Evolutionary conservation across 2,113 vertebrate genomes (phyloP), one percentile per base, ranked within the genome.

Genomic region (Amphilophus citrinellus): DNA sequence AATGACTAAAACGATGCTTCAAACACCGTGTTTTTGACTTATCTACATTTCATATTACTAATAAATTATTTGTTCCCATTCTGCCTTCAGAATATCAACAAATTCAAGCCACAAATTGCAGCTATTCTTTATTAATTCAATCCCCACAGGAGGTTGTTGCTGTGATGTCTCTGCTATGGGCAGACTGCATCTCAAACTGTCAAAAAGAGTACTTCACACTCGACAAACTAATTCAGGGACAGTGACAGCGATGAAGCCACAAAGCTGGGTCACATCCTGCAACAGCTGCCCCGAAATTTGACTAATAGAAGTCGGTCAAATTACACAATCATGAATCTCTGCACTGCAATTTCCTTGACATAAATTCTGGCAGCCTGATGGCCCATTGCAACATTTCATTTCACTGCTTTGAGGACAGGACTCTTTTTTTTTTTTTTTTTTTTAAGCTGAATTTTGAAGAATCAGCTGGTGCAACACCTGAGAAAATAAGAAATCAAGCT

Each of bases 181-280:
- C 32, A 63, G n/a, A 32, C 78, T 83, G 61, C 66, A 84, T 30
- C 59, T 68, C 57, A 18, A 58, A 80, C 75, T 84, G 82, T 58
- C 63, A 87, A 2, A 78, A 60, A 22, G 17, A 42, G 27, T 32
- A 59, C 58, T 76, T 76, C 77, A 82, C 10, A 39, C 22, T 50
- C 86, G 84, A 82, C 77, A 80, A 76, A 79, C 79, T 90, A 10
- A 86, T 76, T 76, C 73, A 68, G 56, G 60, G 76, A 81, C 84
- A 76, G 82, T 77, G 88, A 80, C 80, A 62, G 82, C 30, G 79
- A 83, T 57, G 32, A 84, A 77, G 77, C 62, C 82, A 66, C 59
- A 65, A 60, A 78, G 63, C 77, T 73, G 77, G n/a, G 8, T 10
- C 13, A 63, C 68, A 77, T 60, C 7, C 77, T 50, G 8, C 62